Conservation (phyloP, 2,797 vertebrate species). For the Scarus forsteni region DNA sequence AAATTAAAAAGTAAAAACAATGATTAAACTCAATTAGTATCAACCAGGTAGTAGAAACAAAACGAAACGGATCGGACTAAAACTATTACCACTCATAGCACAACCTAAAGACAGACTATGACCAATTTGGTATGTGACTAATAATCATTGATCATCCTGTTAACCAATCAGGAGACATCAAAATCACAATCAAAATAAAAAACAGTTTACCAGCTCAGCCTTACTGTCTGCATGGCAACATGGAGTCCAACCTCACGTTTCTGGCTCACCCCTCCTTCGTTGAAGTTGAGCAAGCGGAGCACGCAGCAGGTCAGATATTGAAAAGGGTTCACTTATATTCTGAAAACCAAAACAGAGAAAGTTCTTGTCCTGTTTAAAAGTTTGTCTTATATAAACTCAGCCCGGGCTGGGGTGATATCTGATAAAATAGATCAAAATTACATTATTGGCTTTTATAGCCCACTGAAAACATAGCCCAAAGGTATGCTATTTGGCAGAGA, state of each 20-base stretch:
- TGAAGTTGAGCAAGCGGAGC: constrained; percentile 80
- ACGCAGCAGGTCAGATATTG: constrained; percentile 75
- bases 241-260: constrained; percentile 45
- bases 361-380: constrained; percentile 77
- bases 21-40: too few species aligned
- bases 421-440: constrained; percentile 90
- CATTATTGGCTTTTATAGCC: constrained; percentile 89
- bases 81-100: too few species aligned
- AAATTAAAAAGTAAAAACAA: too few species aligned
- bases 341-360: constrained; percentile 71
- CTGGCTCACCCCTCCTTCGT: constrained; percentile 19
- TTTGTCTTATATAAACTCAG: constrained; percentile 78
- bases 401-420: constrained; percentile 80
- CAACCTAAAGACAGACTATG: too few species aligned
- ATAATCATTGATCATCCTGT: too few species aligned
- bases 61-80: too few species aligned
- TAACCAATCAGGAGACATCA: too few species aligned
- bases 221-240: constrained; percentile 28
- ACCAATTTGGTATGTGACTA: too few species aligned
- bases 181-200: too few species aligned
- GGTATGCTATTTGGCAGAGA: constrained; percentile 88
- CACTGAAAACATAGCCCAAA: constrained; percentile 87
- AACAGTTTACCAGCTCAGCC: too few species aligned
- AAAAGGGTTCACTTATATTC: constrained; percentile 63
- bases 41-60: too few species aligned